Base-by-base conservation (phyloP, 2,888 invertebrate genomes). In the Pegoplata infirma region DNA sequence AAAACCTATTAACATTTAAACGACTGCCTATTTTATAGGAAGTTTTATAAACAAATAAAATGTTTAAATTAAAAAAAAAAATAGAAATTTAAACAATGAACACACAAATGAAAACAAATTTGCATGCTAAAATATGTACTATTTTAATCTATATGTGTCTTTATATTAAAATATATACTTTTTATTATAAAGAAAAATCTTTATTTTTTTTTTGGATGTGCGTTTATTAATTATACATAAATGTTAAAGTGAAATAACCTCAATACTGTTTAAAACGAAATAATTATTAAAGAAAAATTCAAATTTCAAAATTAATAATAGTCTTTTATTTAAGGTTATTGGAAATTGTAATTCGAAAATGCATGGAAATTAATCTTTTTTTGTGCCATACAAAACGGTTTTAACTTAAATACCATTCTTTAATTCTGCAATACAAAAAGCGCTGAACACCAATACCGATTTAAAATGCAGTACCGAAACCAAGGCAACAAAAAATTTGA, bases 191-290 rank as follows among this genome's bases (percentile, higher is more conserved):
- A 32, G 17, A 17, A 6, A 14, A 23, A 58, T 12, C n/a, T n/a
- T n/a, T n/a, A n/a, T n/a, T n/a, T n/a, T 51, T 14, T 14, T 68
- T 74, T 75, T 63, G 56, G 47, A 64, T 76, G 63, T 69, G 16
- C 5, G 46, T 76, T 64, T 76, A 40, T 58, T 44, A 53, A 36
- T 32, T 51, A 55, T 8, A 23, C 58, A 51, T 17, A 58, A 44
- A 44, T 19, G 6, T 7, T 58, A 44, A 49, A 58, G 16, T 66
- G n/a, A 68, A n/a, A 28, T 49, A 69, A 69, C 58, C 47, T 68
- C 58, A 51, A 44, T 55, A 21, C 53, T 53, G 44, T 44, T 66
- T 40, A 14, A 32, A 47, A 67, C 55, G n/a, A 51, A 68, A 47
- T 47, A 49, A 56, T n/a, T 46, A 55, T 40, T 40, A 40, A 40